Conservation (phyloP, 1,140 invertebrate genomes). For the Drosophila santomea region DNA sequence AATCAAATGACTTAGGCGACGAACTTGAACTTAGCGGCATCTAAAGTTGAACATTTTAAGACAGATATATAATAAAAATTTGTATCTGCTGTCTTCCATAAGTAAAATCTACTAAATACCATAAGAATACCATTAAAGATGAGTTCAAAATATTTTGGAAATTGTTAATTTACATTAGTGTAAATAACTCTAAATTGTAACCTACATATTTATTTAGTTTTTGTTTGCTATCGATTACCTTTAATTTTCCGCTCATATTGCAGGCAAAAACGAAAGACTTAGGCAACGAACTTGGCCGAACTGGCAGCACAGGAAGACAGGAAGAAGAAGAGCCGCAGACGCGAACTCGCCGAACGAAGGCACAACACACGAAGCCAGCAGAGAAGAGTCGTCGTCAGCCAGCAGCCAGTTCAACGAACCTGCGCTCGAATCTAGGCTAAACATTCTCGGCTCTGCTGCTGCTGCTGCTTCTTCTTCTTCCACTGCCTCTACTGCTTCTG, state of each 20-base stretch:
- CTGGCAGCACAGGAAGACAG: conserved; percentile 26
- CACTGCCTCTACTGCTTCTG: neutral
- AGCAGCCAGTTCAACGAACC: conserved; percentile 82
- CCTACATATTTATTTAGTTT: neutral
- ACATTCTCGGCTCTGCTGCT: conserved; percentile 76
- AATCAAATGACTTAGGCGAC: neutral
- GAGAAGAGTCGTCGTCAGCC: conserved; percentile 2
- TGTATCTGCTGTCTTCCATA: no score
- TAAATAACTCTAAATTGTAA: neutral
- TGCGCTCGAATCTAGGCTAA: conserved; percentile 84
- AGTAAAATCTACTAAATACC: no score
- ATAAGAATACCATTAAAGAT: no score
- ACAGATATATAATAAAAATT: no score
- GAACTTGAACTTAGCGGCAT: neutral
- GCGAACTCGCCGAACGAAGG: conserved; percentile 13
- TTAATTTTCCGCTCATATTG: conserved; percentile 21
- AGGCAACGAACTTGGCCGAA: conserved; percentile 71
- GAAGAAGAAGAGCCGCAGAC: conserved; percentile 14
- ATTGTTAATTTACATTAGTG: neutral
- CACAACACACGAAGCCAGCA: conserved; percentile 13
- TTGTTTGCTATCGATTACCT: neutral
- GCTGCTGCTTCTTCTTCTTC: conserved; percentile 5
- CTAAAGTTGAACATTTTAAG: no score
- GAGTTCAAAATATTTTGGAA: no score
- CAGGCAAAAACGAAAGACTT: conserved; percentile 64